Evolutionary conservation across 2,797 vertebrate species (phyloP), one percentile per base, ranked within the genome.

Genomic region (Columba guinea): DNA sequence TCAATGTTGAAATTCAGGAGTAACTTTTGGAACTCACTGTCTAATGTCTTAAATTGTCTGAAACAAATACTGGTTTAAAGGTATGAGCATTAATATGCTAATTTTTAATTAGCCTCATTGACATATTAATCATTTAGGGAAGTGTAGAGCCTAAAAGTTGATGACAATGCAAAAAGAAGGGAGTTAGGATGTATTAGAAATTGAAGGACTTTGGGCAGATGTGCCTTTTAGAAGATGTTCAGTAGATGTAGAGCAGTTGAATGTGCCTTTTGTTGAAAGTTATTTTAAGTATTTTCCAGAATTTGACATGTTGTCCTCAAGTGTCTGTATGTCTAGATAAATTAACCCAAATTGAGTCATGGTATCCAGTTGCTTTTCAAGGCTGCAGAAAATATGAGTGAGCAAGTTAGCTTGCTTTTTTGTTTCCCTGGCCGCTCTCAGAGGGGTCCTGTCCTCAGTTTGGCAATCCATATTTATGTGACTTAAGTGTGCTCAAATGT

Each of bases 391-490:
- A 73, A 59, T 30, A 55, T 0, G 3, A 63, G 7, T 27, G 58
- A 26, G 39, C 49, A 32, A 26, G 32, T 5, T 46, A 18, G 11
- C 12, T 67, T 48, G 4, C 35, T 53, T 73, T 11, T 86, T 86
- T 23, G 19, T 76, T 87, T 77, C n/a, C 21, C 16, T 10, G 5
- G 15, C 37, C 21, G 2, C 15, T 56, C 51, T 70, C 13, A 64
- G n/a, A 46, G 14, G 14, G 19, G 26, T 87, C 49, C 24, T 60
- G 16, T 46, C n/a, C 58, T 70, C 76, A 48, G 53, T 67, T 67
- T 73, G n/a, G 18, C 28, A 77, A 1, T 80, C 49, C 11, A 2
- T 60, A 17, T 48, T 63, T 15, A 23, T 0, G 0, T 85, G 21
- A 51, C 13, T 59, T 46, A 68, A 53, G 41, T 83, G 53, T 71